Percentiles rank a stretch among this genome's conserved stretches.
Evolutionary conservation across 2,888 invertebrate genomes (phyloP).

Genomic region (Synergus itoensis): DNA sequence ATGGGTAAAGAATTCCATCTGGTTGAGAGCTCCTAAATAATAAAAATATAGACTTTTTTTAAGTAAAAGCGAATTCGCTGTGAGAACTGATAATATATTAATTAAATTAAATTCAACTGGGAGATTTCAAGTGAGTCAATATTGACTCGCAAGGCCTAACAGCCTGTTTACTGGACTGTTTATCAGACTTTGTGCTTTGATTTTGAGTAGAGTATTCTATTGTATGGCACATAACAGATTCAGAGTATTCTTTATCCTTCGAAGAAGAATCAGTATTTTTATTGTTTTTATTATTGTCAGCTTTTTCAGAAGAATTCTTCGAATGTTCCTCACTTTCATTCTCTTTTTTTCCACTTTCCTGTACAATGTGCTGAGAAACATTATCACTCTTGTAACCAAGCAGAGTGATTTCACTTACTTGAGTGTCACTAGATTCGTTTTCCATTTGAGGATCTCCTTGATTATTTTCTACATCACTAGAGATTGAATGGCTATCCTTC

Average conservation of each 20-base stretch:
- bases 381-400: neutral
- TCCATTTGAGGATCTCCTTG: neutral
- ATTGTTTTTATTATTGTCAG: neutral
- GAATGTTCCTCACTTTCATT: neutral
- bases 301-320: neutral
- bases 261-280: slow-evolving; percentile 6
- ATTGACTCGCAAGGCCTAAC: slow-evolving; percentile 71
- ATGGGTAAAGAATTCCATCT: slow-evolving; percentile 75
- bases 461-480: neutral
- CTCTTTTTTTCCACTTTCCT: neutral
- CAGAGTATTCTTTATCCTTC: neutral
- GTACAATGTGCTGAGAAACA: neutral
- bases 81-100: neutral
- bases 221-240: slow-evolving; percentile 3
- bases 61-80: neutral
- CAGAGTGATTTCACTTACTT: neutral
- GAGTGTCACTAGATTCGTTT: neutral
- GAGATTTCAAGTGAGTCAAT: slow-evolving; percentile 65
- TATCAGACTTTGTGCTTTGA: neutral
- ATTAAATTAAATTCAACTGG: slow-evolving; percentile 64
- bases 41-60: slow-evolving; percentile 54
- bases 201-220: neutral
- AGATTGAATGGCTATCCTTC: neutral
- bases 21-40: slow-evolving; percentile 69
- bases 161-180: neutral